Conservation (phyloP, 2,888 invertebrate species). For the Petrolisthes cinctipes region DNA sequence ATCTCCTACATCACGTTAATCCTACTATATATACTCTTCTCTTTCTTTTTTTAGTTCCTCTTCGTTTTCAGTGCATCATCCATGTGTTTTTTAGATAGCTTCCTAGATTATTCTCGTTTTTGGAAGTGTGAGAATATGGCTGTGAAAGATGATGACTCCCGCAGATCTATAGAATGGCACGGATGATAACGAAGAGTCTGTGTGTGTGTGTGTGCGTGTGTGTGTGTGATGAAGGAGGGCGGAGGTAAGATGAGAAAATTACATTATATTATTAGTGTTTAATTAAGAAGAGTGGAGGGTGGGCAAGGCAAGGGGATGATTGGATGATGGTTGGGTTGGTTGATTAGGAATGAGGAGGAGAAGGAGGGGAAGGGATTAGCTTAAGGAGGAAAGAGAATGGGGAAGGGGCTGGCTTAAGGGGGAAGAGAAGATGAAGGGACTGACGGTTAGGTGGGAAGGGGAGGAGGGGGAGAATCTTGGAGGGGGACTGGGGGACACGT, state of each 20-base stretch:
- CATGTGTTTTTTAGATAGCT: too few species aligned
- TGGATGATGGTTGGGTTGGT: background rate
- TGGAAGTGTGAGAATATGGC: too few species aligned
- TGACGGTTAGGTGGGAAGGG: background rate
- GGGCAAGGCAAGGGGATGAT: background rate
- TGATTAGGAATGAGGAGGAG: background rate
- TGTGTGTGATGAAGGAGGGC: background rate
- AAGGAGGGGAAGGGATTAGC: background rate
- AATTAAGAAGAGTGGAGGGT: background rate
- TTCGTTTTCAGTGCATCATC: too few species aligned
- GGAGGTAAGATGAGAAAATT: background rate
- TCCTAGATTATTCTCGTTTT: too few species aligned
- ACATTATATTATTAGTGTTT: background rate
- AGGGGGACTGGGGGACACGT: background rate
- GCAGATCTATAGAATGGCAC: too few species aligned
- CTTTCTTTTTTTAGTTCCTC: too few species aligned
- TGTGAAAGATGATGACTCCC: too few species aligned
- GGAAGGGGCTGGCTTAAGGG: background rate
- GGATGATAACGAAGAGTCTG: background rate
- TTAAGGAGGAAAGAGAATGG: background rate
- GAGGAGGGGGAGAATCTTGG: background rate
- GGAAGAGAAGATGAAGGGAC: background rate
- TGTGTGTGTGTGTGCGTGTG: background rate
- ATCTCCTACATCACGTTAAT: too few species aligned
- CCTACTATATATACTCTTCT: too few species aligned